These are phyloP conservation scores for Morelia viridis DNA, from an alignment of 2,797 vertebrate species.

Conservation along the genomic window DNA sequence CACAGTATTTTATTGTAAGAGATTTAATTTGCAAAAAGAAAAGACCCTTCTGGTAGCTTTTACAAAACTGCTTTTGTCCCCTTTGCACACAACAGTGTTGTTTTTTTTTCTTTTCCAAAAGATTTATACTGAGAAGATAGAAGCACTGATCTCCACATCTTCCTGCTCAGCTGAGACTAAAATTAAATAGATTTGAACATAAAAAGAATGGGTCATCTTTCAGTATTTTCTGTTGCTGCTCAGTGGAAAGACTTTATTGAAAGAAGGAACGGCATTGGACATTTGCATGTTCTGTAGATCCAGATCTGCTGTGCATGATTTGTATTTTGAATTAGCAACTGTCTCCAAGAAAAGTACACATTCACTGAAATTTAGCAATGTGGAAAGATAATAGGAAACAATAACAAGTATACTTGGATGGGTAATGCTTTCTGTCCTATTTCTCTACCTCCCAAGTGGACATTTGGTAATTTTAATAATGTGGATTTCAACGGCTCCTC, in stretches of 20 bases:
- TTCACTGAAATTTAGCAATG: conserved; percentile 27
- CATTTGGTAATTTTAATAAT: conserved; percentile 64
- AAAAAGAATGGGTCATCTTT: conserved; percentile 56
- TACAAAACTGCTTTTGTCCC: conserved; percentile 60
- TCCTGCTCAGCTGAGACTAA: conserved; percentile 19
- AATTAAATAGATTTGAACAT: conserved; percentile 46
- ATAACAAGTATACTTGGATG: conserved; percentile 10
- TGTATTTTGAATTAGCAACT: conserved; percentile 43
- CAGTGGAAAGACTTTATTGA: conserved; percentile 51
- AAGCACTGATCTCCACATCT: conserved; percentile 56
- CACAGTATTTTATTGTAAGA: conserved; percentile 33
- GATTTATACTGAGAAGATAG: conserved; percentile 47
- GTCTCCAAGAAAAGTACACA: not conserved
- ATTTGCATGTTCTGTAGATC: conserved; percentile 42
- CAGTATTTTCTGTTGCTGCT: conserved; percentile 56
- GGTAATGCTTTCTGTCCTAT: conserved; percentile 7
- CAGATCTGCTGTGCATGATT: conserved; percentile 42
- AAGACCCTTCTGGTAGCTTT: conserved; percentile 50
- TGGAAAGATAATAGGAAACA: conserved; percentile 22
- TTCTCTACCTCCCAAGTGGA: conserved; percentile 45
- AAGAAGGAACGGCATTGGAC: conserved; percentile 41
- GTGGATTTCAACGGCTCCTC: conserved; percentile 39
- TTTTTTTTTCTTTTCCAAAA: conserved; percentile 48
- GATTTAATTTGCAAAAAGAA: conserved; percentile 45
- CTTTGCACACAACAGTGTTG: conserved; percentile 50